phyloP scores from a whole-genome alignment of 1,140 invertebrate genomes.

The Drosophila pseudoobscura region DNA sequence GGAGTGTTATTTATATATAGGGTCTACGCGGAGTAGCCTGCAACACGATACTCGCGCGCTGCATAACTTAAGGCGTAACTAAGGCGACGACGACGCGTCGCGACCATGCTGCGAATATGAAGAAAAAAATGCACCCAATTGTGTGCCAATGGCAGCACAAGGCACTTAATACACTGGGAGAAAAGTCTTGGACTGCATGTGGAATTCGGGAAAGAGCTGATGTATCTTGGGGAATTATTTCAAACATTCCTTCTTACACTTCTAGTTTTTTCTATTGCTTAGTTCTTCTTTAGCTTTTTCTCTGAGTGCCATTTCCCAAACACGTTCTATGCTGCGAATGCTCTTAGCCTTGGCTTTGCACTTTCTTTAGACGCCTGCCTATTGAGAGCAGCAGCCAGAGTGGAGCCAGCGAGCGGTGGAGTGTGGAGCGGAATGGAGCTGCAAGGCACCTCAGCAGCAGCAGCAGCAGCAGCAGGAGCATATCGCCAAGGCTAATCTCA shows the following conservation, averaged over 20 bases:
- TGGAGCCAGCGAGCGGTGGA: constrained; percentile 12
- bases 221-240: background rate
- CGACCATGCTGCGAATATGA: background rate
- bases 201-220: background rate
- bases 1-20: constrained; percentile 20
- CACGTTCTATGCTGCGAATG: constrained; percentile 55
- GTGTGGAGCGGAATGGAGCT: constrained; percentile 23
- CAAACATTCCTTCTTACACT: too few relatives aligned
- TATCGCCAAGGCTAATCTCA: constrained; percentile 71
- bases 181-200: constrained; percentile 9
- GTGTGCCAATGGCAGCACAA: constrained; percentile 62
- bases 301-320: constrained; percentile 34
- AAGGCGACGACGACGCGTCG: constrained; percentile 42
- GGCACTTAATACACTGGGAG: constrained; percentile 33
- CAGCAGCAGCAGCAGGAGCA: constrained; percentile 1
- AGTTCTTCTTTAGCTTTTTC: background rate
- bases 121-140: constrained; percentile 54
- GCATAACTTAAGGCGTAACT: constrained; percentile 74
- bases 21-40: too few relatives aligned
- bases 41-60: constrained; percentile 17
- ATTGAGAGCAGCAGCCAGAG: constrained; percentile 35
- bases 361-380: constrained; percentile 58
- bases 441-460: constrained; percentile 49
- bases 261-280: too few relatives aligned
- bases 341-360: constrained; percentile 39